Evolutionary conservation across 1,140 invertebrate genomes (phyloP).

Genomic region (Babylonia areolata): DNA sequence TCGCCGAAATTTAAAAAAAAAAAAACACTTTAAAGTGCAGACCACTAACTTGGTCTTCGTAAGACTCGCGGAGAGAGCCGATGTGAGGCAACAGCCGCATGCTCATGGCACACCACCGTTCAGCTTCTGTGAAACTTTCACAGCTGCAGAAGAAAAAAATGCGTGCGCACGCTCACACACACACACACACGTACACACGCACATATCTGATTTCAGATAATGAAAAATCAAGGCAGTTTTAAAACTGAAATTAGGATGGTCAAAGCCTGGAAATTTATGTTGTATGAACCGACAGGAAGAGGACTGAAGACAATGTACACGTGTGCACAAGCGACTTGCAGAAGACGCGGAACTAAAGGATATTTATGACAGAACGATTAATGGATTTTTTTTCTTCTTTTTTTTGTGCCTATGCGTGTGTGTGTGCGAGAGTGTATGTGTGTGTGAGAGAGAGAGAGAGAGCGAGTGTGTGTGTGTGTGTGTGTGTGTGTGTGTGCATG

Average conservation of each 20-base stretch:
- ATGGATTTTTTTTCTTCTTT: too few relatives aligned
- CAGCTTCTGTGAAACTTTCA: constrained; percentile 56
- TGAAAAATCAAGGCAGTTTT: neutral
- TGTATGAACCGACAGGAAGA: too few relatives aligned
- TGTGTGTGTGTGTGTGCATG: too few relatives aligned
- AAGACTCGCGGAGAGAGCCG: constrained; percentile 55
- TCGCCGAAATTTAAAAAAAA: too few relatives aligned
- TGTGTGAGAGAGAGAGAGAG: neutral
- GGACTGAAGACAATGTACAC: too few relatives aligned
- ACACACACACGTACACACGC: neutral
- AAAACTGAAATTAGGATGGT: too few relatives aligned
- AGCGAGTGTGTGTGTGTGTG: too few relatives aligned
- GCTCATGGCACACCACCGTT: constrained; percentile 69
- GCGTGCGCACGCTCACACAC: neutral
- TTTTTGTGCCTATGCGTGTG: neutral
- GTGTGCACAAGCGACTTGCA: too few relatives aligned
- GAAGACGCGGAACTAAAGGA: too few relatives aligned
- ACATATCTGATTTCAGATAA: neutral
- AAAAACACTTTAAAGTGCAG: too few relatives aligned
- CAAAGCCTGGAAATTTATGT: too few relatives aligned
- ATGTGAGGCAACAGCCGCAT: constrained; percentile 66
- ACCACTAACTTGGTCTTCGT: constrained; percentile 69
- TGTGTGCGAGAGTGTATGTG: neutral
- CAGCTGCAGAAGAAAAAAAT: constrained; percentile 42
- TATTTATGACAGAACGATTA: too few relatives aligned